Conservation (phyloP, 2,888 invertebrate genomes). For the Cephus pulcher region DNA sequence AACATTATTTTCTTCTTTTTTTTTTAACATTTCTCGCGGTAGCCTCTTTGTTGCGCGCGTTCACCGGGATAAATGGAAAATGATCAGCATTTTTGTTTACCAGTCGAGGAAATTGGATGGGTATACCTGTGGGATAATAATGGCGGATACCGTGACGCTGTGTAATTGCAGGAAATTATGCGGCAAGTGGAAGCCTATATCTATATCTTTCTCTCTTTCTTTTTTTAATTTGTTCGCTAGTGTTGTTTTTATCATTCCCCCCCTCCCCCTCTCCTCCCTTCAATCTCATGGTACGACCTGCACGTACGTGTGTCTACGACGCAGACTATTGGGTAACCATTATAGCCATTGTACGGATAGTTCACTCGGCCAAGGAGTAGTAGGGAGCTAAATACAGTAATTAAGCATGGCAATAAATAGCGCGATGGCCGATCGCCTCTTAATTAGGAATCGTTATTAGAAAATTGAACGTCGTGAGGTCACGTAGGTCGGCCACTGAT, state of each 20-base stretch:
- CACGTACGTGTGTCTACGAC: neutral
- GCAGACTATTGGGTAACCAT: neutral
- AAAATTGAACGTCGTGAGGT: neutral
- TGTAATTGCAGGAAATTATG: neutral
- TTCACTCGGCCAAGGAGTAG: neutral
- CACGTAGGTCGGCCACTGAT: neutral
- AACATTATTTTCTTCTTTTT: neutral
- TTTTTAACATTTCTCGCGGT: neutral
- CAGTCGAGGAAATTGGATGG: neutral
- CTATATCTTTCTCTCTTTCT: neutral
- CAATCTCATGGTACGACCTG: neutral
- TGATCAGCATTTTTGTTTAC: neutral
- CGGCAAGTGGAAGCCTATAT: neutral
- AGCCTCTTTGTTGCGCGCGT: neutral
- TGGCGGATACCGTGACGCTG: neutral
- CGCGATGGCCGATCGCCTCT: slow-evolving; percentile 11
- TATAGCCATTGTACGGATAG: neutral
- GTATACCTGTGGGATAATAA: neutral
- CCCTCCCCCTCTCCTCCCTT: too few species aligned
- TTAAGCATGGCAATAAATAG: slow-evolving; percentile 36
- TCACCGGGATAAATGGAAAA: neutral
- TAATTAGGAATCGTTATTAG: neutral
- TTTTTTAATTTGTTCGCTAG: neutral
- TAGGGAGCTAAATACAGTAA: slow-evolving; percentile 30
- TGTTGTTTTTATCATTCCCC: neutral